phyloP scores from a whole-genome alignment of 2,113 vertebrate species.

The Microcebus ravelobensis region DNA sequence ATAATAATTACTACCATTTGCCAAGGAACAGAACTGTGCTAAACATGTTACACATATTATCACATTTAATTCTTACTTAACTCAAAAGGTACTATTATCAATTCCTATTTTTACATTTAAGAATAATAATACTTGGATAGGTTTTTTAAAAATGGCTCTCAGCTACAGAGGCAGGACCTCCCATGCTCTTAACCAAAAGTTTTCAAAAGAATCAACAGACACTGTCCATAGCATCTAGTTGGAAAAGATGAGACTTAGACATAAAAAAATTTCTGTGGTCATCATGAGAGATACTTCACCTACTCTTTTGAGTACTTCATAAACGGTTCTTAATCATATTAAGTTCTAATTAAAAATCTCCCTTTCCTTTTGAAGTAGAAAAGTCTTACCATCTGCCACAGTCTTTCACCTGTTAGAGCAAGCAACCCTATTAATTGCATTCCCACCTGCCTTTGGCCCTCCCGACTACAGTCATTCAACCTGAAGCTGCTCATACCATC shows the following conservation, averaged over 20 bases:
- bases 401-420: background rate
- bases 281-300: background rate
- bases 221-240: background rate
- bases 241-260: background rate
- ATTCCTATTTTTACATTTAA: background rate
- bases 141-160: background rate
- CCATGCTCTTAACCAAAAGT: background rate
- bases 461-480: background rate
- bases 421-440: background rate
- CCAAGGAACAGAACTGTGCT: background rate
- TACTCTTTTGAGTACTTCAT: background rate
- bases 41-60: background rate
- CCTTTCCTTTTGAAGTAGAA: background rate
- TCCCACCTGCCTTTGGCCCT: background rate
- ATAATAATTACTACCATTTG: background rate
- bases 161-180: background rate
- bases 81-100: background rate
- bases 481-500: fast-evolving
- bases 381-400: background rate
- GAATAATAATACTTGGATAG: background rate
- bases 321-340: background rate
- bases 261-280: background rate
- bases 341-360: background rate
- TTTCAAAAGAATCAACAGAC: background rate
- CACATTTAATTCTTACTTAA: background rate